Conservation (phyloP, 2,797 vertebrate genomes). For the Falco berigora region DNA sequence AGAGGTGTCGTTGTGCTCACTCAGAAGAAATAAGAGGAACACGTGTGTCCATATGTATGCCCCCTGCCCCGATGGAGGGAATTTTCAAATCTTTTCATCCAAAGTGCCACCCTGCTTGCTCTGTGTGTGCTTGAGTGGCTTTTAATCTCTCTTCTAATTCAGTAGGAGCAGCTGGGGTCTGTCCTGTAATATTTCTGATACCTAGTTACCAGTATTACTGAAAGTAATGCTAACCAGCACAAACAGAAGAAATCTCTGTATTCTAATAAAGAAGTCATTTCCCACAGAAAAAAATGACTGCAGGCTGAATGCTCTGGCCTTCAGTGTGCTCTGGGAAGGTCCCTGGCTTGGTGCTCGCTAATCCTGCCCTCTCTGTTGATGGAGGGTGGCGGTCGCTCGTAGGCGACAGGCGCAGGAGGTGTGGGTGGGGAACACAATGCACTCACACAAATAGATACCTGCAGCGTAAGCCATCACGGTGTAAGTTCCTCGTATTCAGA, state of each 20-base stretch:
- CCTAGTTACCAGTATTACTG: background rate
- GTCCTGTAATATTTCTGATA: background rate
- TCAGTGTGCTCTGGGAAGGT: background rate
- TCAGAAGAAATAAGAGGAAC: background rate
- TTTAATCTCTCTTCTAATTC: background rate
- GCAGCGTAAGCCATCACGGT: background rate
- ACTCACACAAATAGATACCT: background rate
- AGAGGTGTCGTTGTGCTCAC: background rate
- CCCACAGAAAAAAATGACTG: background rate
- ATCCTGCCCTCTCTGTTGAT: background rate
- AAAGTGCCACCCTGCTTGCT: background rate
- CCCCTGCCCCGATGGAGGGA: rapidly evolving
- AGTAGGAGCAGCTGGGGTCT: background rate
- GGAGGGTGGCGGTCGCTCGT: background rate
- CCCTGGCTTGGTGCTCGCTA: background rate
- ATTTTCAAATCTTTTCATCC: background rate
- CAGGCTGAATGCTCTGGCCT: background rate
- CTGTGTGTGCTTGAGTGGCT: background rate
- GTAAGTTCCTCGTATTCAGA: background rate
- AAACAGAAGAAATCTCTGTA: background rate
- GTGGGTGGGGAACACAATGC: background rate
- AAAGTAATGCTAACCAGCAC: background rate
- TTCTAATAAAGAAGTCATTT: background rate
- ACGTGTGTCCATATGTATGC: rapidly evolving
- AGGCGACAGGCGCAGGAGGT: background rate